A percentile compares a stretch with the other conserved stretches of the same genome.
Conservation (phyloP, 2,888 invertebrate genomes). For the Erannis defoliaria region DNA sequence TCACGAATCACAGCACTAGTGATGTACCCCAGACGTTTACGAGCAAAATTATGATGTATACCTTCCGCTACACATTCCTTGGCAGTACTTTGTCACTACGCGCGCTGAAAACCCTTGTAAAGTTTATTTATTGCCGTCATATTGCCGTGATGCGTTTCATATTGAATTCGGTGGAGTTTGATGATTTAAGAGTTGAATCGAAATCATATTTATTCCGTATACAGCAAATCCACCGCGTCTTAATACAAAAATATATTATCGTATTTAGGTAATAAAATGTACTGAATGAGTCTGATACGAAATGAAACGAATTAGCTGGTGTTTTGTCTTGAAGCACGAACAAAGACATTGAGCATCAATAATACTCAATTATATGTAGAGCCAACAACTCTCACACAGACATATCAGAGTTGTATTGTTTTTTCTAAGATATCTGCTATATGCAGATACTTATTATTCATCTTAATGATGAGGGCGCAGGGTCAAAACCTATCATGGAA, state of each 20-base stretch:
- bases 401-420: too few species aligned
- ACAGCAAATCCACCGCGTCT: not conserved
- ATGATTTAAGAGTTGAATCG: slow-evolving; percentile 25
- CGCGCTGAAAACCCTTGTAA: slow-evolving; percentile 57
- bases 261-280: too few species aligned
- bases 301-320: too few species aligned
- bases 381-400: too few species aligned
- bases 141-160: slow-evolving; percentile 41
- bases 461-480: not conserved
- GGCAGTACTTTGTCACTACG: slow-evolving; percentile 57
- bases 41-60: slow-evolving; percentile 78
- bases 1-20: slow-evolving; percentile 69
- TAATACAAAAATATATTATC: too few species aligned
- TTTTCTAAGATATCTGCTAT: not conserved
- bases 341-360: too few species aligned
- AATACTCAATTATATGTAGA: too few species aligned
- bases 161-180: slow-evolving; percentile 31
- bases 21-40: slow-evolving; percentile 74
- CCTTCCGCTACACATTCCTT: slow-evolving; percentile 70
- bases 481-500: not conserved
- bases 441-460: not conserved
- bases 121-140: slow-evolving; percentile 56
- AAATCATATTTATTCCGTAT: not conserved
- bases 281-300: too few species aligned
- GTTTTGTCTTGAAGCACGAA: too few species aligned